phyloP scores from a whole-genome alignment of 2,797 vertebrate species.

The Agapornis canus region DNA sequence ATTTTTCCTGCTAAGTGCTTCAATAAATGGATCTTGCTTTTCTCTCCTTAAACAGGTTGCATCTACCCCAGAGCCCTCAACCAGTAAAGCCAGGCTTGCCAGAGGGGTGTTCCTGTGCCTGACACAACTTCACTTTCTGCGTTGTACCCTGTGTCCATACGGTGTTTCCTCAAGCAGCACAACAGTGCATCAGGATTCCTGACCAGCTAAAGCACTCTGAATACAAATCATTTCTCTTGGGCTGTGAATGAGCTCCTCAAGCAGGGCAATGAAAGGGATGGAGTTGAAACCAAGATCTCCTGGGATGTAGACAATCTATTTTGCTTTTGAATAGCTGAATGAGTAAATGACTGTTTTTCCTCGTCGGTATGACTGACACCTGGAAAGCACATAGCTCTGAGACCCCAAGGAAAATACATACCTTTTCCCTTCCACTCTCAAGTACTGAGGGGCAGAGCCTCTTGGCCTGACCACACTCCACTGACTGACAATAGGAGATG shows the following conservation, averaged over 20 bases:
- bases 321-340: neutral
- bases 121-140: neutral
- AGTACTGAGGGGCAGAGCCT: neutral
- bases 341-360: neutral
- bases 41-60: neutral
- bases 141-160: neutral
- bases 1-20: slow-evolving; percentile 1
- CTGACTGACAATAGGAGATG: neutral
- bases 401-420: neutral
- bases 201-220: neutral
- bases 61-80: neutral
- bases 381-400: neutral
- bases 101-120: neutral
- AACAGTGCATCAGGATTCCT: neutral
- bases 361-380: neutral
- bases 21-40: neutral
- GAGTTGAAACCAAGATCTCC: neutral
- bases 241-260: neutral
- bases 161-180: neutral
- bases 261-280: neutral
- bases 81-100: neutral
- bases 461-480: neutral
- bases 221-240: neutral
- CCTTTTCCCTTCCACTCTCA: neutral
- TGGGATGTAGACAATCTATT: neutral